Evolutionary conservation across 2,113 vertebrate species (phyloP).

Genomic region (Ranitomeya imitator): DNA sequence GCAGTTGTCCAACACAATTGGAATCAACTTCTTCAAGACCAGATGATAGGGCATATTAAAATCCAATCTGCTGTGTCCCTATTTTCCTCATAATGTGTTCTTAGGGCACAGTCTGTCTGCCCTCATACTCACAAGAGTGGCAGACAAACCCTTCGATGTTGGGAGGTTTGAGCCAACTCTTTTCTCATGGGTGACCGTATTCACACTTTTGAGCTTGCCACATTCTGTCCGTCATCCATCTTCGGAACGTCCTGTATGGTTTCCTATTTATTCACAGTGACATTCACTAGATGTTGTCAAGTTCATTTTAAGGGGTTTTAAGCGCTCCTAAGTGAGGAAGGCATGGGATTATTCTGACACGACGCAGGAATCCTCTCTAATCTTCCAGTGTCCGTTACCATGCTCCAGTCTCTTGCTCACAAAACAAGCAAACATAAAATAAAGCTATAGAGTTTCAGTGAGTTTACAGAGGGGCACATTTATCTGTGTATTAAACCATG

Average conservation of each 20-base stretch:
- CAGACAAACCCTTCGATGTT: too few relatives aligned
- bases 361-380: constrained; percentile 36
- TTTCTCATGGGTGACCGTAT: not conserved
- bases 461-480: constrained; percentile 49
- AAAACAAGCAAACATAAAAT: constrained; percentile 58
- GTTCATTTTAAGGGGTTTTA: constrained; percentile 30
- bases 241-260: not conserved
- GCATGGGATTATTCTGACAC: constrained; percentile 32
- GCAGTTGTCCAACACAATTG: too few relatives aligned
- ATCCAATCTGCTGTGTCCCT: too few relatives aligned
- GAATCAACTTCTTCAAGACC: too few relatives aligned
- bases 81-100: too few relatives aligned
- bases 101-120: too few relatives aligned
- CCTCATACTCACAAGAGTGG: too few relatives aligned
- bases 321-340: constrained; percentile 39
- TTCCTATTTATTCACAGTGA: not conserved
- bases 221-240: not conserved
- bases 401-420: constrained; percentile 60
- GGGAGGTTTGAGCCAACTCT: not conserved
- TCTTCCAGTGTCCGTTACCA: constrained; percentile 53
- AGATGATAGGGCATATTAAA: too few relatives aligned
- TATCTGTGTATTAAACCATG: not conserved
- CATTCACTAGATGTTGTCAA: not conserved
- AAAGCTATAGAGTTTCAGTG: constrained; percentile 60
- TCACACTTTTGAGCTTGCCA: not conserved